Percentiles rank a stretch among this genome's conserved stretches.
These are phyloP conservation scores for Alcis repandata DNA, from an alignment of 2,888 invertebrate genomes.

Conservation along the genomic window DNA sequence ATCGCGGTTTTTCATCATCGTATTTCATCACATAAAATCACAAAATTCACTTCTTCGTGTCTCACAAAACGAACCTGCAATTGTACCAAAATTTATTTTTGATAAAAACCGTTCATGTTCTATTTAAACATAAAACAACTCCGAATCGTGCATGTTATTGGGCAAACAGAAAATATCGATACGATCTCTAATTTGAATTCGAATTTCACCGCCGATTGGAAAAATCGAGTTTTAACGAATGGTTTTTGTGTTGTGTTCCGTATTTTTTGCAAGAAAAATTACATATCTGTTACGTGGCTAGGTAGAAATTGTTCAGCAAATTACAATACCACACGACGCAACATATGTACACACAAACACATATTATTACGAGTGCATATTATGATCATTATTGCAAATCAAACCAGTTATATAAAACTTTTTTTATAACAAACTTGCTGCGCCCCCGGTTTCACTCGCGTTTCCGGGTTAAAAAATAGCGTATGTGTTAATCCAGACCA, in stretches of 20 bases:
- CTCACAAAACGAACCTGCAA: not conserved
- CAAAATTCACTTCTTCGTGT: not conserved
- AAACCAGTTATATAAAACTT: too few species aligned
- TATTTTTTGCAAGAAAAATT: not conserved
- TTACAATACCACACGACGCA: too few species aligned
- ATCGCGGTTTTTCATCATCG: too few species aligned
- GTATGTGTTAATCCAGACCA: too few species aligned
- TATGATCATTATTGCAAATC: too few species aligned
- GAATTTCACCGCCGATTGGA: constrained; percentile 14
- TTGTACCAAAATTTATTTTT: not conserved
- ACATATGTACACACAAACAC: too few species aligned
- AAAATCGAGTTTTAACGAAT: constrained; percentile 15
- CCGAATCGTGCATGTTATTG: constrained; percentile 19
- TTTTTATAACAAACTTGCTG: too few species aligned
- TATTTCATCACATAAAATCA: too few species aligned
- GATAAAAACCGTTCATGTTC: not conserved
- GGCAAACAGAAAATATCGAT: constrained; percentile 37
- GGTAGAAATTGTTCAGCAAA: not conserved
- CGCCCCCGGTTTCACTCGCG: too few species aligned
- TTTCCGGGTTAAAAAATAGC: too few species aligned
- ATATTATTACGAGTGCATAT: too few species aligned
- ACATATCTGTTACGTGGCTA: not conserved
- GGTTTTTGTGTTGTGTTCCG: constrained; percentile 6
- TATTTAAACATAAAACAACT: constrained; percentile 23
- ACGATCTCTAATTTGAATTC: constrained; percentile 43